Conservation (phyloP, 2,888 invertebrate genomes). For the Dynastes grantii region DNA sequence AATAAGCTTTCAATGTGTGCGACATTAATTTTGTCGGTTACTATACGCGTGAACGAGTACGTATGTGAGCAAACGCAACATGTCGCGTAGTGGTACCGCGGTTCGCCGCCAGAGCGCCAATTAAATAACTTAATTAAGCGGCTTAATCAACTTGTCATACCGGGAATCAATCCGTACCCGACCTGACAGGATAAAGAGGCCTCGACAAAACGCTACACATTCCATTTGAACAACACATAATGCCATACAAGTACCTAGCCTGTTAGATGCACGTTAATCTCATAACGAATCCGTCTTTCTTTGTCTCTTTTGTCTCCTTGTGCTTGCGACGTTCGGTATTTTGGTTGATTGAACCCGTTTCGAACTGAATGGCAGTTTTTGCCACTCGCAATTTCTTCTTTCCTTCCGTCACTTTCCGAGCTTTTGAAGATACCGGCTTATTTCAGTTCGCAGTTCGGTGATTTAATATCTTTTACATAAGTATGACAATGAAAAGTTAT, state of each 20-base stretch:
- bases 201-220: constrained; percentile 61
- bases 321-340: constrained; percentile 30
- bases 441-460: neutral
- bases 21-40: constrained; percentile 34
- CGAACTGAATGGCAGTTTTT: constrained; percentile 45
- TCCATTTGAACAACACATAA: constrained; percentile 59
- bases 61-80: constrained; percentile 35
- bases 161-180: constrained; percentile 67
- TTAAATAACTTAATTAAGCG: constrained; percentile 76
- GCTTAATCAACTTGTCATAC: constrained; percentile 74
- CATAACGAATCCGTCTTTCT: constrained; percentile 54
- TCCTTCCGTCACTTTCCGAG: constrained; percentile 26
- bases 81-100: constrained; percentile 56
- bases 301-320: constrained; percentile 31
- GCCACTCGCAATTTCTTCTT: constrained; percentile 47
- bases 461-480: too few relatives aligned
- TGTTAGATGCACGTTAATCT: constrained; percentile 59
- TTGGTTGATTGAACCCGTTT: constrained; percentile 59
- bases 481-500: constrained; percentile 1
- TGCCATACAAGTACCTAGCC: constrained; percentile 55
- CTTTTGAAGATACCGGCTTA: constrained; percentile 36
- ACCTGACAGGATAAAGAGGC: constrained; percentile 62
- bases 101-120: constrained; percentile 68
- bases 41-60: constrained; percentile 25
- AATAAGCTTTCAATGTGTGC: neutral